Conservation (phyloP, 2,113 vertebrate genomes). For the Empidonax alnorum region DNA sequence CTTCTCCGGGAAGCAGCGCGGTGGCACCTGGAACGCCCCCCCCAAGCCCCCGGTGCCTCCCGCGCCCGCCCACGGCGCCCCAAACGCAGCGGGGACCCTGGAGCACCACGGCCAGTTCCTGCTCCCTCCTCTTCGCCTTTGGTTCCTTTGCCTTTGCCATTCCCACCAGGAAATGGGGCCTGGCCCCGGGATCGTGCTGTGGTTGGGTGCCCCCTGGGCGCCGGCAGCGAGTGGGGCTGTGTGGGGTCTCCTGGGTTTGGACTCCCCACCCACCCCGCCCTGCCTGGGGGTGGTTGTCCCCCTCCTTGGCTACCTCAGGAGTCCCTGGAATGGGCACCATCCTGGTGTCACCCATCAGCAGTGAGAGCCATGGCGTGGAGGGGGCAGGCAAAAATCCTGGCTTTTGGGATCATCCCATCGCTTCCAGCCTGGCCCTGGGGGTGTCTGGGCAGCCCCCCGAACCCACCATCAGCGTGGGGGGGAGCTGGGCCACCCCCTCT, state of each 20-base stretch:
- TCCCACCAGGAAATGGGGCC: rapidly evolving
- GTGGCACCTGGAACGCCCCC: rapidly evolving
- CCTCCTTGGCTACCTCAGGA: conserved; percentile 31
- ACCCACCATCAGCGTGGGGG: rapidly evolving
- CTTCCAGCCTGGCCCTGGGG: neutral
- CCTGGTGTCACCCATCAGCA: neutral
- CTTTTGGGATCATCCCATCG: neutral
- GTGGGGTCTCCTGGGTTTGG: neutral
- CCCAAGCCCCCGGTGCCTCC: neutral
- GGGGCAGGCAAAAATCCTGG: neutral
- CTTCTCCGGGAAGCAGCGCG: neutral
- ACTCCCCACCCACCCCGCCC: rapidly evolving
- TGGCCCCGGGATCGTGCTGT: rapidly evolving
- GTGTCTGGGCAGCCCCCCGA: neutral
- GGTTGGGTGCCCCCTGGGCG: neutral
- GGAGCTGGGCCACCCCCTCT: neutral
- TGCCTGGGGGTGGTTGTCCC: neutral
- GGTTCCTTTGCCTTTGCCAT: neutral
- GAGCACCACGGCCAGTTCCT: neutral
- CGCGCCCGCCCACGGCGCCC: neutral
- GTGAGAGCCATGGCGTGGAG: neutral
- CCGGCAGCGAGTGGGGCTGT: rapidly evolving
- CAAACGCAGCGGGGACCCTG: neutral
- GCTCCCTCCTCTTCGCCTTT: neutral
- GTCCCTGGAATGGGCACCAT: neutral